phyloP scores from a whole-genome alignment of 2,113 vertebrate species.

The Alethe castanea region DNA sequence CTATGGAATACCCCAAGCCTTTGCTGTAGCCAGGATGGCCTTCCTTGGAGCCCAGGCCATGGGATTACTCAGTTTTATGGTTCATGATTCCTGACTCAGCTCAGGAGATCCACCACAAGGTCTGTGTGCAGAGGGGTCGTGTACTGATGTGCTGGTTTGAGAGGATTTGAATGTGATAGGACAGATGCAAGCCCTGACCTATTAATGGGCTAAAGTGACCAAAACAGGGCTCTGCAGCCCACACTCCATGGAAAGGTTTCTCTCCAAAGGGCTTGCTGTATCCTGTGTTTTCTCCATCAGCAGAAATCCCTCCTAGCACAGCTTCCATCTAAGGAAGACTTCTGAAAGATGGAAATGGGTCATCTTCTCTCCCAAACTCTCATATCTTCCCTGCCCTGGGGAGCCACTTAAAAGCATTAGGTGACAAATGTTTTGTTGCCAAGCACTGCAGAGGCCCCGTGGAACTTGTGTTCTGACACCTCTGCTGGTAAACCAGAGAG shows the following conservation, averaged over 20 bases:
- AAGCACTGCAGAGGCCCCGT: background rate
- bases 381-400: background rate
- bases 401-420: constrained; percentile 9
- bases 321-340: background rate
- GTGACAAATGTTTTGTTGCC: background rate
- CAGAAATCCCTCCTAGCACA: background rate
- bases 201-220: background rate
- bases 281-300: background rate
- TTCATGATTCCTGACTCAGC: background rate
- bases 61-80: background rate
- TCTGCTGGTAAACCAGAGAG: background rate
- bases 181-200: background rate
- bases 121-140: accelerated
- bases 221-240: background rate
- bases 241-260: accelerated
- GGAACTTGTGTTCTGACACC: constrained; percentile 4
- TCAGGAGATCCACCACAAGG: background rate
- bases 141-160: background rate
- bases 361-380: background rate
- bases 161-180: background rate
- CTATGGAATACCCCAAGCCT: background rate
- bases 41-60: background rate
- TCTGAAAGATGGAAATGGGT: background rate
- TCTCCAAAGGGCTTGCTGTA: background rate
- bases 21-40: background rate